Evolutionary conservation across 2,797 vertebrate genomes (phyloP).

Genomic region (Paedocypris micromegethes): DNA sequence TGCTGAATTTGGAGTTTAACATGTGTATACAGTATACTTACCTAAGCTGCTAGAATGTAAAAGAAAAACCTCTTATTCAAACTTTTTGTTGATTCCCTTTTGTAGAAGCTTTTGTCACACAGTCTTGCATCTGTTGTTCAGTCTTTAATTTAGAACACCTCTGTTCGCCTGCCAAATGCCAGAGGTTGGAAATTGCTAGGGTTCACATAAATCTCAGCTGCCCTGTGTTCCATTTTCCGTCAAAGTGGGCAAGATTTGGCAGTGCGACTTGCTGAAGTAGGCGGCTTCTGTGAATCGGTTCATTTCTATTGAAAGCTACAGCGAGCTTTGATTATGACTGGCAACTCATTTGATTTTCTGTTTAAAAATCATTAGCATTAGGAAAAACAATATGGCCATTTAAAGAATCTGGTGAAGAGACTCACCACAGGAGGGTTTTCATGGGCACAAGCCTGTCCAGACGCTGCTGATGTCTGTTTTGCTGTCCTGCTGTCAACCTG

Average conservation of each 20-base stretch:
- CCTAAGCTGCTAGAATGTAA: conserved; percentile 18
- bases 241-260: conserved; percentile 26
- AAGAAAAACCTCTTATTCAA: conserved; percentile 28
- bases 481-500: conserved; percentile 8
- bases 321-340: conserved; percentile 11
- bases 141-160: conserved; percentile 46
- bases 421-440: not conserved
- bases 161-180: conserved; percentile 34
- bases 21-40: too few relatives aligned
- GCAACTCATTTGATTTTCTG: conserved; percentile 15
- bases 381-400: conserved; percentile 14
- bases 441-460: conserved; percentile 9
- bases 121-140: conserved; percentile 27
- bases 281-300: conserved; percentile 24
- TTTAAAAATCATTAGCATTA: conserved; percentile 11
- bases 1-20: conserved; percentile 23
- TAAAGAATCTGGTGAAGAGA: conserved; percentile 4
- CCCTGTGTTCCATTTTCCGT: conserved; percentile 22
- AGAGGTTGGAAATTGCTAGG: conserved; percentile 40
- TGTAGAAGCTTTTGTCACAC: conserved; percentile 22
- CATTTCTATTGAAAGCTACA: conserved; percentile 14
- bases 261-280: not conserved
- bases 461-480: conserved; percentile 15
- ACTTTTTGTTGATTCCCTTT: conserved; percentile 17
- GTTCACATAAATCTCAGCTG: conserved; percentile 33